phyloP scores from a whole-genome alignment of 2,113 vertebrate genomes.

The Pseudopipra pipra region DNA sequence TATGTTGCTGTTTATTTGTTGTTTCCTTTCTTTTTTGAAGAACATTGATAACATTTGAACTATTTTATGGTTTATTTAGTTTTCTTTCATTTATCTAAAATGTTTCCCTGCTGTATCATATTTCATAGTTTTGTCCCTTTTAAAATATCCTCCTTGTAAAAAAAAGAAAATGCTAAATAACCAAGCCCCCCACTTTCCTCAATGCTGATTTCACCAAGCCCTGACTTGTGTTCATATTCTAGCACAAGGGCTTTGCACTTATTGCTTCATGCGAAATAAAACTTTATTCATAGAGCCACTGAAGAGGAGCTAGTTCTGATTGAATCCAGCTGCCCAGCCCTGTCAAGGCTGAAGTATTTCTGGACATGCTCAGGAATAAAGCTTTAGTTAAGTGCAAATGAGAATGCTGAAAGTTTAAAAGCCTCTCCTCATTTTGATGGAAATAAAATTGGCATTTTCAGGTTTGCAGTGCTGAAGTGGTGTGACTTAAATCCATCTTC shows the following conservation, averaged over 20 bases:
- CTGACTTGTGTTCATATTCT: background rate
- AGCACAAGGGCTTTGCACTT: background rate
- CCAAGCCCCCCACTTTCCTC: background rate
- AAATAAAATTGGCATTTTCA: background rate
- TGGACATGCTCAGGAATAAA: background rate
- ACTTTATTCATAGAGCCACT: background rate
- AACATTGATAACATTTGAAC: background rate
- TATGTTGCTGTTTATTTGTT: background rate
- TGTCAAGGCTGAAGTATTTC: background rate
- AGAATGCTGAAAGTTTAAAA: background rate
- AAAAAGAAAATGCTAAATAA: background rate
- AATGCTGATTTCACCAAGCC: background rate
- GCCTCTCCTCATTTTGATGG: background rate
- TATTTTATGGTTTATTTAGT: background rate
- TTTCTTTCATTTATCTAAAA: background rate
- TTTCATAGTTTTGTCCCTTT: background rate
- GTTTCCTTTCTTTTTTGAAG: background rate
- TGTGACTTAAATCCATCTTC: background rate
- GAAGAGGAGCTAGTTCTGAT: background rate
- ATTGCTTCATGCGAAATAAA: background rate
- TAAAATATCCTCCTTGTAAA: background rate
- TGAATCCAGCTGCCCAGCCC: background rate
- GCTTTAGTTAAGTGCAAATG: background rate
- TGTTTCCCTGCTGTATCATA: background rate
- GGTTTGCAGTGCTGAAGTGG: background rate